Conservation (phyloP, 2,888 invertebrate genomes). For the Elysia crispata region DNA sequence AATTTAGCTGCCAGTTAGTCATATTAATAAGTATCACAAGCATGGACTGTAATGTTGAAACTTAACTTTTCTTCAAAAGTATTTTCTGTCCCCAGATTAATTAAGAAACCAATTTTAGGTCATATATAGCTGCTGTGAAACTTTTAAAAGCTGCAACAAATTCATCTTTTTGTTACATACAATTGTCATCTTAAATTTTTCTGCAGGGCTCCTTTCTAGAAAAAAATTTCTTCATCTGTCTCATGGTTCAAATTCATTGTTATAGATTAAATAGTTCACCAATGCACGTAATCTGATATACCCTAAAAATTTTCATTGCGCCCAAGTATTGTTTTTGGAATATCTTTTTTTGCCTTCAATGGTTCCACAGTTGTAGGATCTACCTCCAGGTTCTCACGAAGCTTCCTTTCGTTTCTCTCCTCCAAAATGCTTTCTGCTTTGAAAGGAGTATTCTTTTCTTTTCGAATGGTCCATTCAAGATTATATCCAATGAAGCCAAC, state of each 20-base stretch:
- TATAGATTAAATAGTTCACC: background rate
- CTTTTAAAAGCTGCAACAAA: no score
- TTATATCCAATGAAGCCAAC: slow-evolving; percentile 93
- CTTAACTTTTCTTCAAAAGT: no score
- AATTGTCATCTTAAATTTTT: background rate
- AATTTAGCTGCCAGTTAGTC: no score
- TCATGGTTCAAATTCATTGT: background rate
- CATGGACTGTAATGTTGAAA: no score
- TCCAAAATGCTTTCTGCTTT: slow-evolving; percentile 83
- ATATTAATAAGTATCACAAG: no score
- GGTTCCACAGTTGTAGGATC: slow-evolving; percentile 83
- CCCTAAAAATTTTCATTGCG: slow-evolving; percentile 73
- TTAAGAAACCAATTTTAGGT: no score
- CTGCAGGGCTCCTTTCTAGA: background rate
- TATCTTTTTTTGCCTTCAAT: slow-evolving; percentile 82
- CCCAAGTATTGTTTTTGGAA: slow-evolving; percentile 79
- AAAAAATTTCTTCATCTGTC: background rate
- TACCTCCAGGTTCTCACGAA: slow-evolving; percentile 79
- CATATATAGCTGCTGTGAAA: no score
- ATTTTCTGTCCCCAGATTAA: no score
- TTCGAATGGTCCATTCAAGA: slow-evolving; percentile 81
- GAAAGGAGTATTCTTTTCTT: slow-evolving; percentile 78
- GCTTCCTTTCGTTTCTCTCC: slow-evolving; percentile 84
- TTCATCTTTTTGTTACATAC: no score
- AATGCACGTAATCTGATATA: no score